Percentiles rank a stretch among this genome's conserved stretches.
Conservation (phyloP, 2,113 vertebrate species). For the Anoura caudifer region DNA sequence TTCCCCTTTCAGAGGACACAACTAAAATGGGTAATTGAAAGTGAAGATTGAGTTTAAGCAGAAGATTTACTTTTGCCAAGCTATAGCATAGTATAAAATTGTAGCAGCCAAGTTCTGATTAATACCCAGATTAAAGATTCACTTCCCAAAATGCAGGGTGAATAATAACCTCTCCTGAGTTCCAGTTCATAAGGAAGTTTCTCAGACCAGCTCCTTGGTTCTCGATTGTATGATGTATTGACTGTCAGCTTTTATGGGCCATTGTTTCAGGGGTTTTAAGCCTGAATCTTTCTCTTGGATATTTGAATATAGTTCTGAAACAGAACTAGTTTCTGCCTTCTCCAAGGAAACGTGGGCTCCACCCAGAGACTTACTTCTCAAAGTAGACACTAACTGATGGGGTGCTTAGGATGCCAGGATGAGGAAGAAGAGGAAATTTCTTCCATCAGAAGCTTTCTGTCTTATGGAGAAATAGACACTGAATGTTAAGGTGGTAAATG, state of each 20-base stretch:
- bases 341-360: background rate
- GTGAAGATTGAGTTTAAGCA: conserved; percentile 40
- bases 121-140: conserved; percentile 35
- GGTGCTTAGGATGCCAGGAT: background rate
- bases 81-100: background rate
- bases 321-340: background rate
- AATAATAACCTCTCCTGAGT: background rate
- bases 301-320: background rate
- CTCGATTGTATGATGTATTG: background rate
- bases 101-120: conserved; percentile 37
- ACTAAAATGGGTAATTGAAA: conserved; percentile 64
- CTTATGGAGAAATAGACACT: background rate
- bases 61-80: conserved; percentile 29
- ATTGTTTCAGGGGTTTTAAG: background rate
- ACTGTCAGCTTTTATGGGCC: background rate
- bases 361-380: conserved; percentile 2
- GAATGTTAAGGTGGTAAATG: background rate
- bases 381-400: background rate
- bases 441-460: background rate
- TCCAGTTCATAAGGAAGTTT: background rate
- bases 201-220: background rate
- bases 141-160: background rate
- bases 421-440: background rate
- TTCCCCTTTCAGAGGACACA: conserved; percentile 67
- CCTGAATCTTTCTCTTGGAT: background rate